Base-by-base conservation (phyloP, 2,797 vertebrate genomes). In the Helicolenus hilgendorfi region DNA sequence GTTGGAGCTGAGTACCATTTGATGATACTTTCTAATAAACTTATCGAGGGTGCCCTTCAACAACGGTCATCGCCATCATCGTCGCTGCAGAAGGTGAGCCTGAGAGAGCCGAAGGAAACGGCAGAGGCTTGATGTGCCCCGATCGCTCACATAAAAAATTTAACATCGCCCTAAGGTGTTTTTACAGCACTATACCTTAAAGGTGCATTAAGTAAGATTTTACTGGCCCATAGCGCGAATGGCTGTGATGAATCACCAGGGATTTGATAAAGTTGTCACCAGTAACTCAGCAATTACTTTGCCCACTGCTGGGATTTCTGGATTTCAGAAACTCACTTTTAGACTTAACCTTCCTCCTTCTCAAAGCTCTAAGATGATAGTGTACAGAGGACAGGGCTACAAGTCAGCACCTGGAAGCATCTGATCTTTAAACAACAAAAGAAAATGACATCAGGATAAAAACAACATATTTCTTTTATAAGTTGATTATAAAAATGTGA, bases 1-100 rank as follows among this genome's bases (percentile, higher is more conserved):
- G 62, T 88, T 76, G 75, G 71, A 38, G 82, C 79, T 62, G 84
- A 95, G 89, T 78, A 82, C 86, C 63, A 70, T 88, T 92, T 94
- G 79, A 94, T 94, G 92, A 89, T 87, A 79, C 72, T 91, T 87
- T 92, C 73, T 87, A 89, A 90, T 90, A 89, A 90, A 95, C 58
- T 88, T 79, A 86, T 87, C 53, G 49, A 72, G 76, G 72, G 49
- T 89, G 90, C 83, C 92, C 91, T 94, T 96, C 89, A 91, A 78
- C 79, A 81, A 84, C 82, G 33, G 87, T 85, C 83, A 75, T 71
- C 63, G 60, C 15, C 83, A 82, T 41, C 38, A 72, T 79, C 79
- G 62, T 27, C 35, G 72, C 79, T 75, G 36, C 79, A 75, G 78
- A 81, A 38, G 67, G 79, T 73, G 59, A 84, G 69, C n/a, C 67